Evolutionary conservation across 2,888 invertebrate species (phyloP).

Genomic region (Erebia ligea): DNA sequence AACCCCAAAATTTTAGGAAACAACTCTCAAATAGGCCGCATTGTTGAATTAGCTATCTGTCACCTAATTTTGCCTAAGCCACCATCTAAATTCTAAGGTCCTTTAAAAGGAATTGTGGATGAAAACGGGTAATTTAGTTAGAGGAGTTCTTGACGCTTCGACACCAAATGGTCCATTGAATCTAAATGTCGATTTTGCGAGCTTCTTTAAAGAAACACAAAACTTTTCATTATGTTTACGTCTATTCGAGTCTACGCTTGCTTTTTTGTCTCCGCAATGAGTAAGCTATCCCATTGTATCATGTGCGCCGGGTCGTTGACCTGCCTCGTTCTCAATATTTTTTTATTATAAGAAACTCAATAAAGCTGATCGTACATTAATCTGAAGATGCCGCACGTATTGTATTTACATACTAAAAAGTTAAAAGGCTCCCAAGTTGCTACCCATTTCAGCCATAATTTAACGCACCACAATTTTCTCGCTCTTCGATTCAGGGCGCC

Average conservation of each 20-base stretch:
- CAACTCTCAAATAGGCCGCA: too few species aligned
- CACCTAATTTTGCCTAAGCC: too few species aligned
- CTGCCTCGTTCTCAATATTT: conserved; percentile 20
- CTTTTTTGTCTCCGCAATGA: conserved; percentile 17
- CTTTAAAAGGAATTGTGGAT: too few species aligned
- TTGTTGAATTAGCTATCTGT: too few species aligned
- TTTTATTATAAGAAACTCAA: conserved; percentile 16
- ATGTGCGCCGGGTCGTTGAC: conserved; percentile 26
- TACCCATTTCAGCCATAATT: background rate
- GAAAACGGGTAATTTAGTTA: too few species aligned
- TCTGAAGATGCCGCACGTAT: background rate
- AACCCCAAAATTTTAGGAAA: too few species aligned
- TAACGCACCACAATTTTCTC: background rate
- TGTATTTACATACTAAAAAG: background rate
- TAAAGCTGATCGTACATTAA: background rate
- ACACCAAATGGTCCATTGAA: too few species aligned
- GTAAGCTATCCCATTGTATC: conserved; percentile 23
- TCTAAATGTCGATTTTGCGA: background rate
- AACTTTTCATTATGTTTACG: conserved; percentile 17
- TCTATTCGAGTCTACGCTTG: conserved; percentile 12
- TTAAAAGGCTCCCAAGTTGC: too few species aligned
- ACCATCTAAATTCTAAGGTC: too few species aligned
- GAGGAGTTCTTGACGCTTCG: too few species aligned
- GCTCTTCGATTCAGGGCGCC: background rate
- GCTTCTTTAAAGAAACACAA: background rate